A percentile compares a stretch with the other conserved stretches of the same genome.
phyloP scores from a whole-genome alignment of 2,113 vertebrate genomes.

The Gymnogyps californianus region DNA sequence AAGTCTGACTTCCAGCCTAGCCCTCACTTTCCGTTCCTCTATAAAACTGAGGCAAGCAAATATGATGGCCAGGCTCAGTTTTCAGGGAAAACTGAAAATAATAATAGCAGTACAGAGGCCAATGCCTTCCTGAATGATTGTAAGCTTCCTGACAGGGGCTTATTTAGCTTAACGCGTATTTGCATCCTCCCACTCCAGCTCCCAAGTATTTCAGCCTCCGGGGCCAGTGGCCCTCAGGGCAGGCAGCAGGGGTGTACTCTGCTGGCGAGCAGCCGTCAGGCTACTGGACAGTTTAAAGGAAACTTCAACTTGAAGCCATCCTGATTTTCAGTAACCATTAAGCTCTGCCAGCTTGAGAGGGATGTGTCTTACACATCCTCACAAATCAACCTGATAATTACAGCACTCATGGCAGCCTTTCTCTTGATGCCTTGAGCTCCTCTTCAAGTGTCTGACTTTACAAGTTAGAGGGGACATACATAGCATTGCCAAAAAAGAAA shows the following conservation, averaged over 20 bases:
- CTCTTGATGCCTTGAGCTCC: background rate
- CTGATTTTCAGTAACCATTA: background rate
- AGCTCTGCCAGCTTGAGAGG: background rate
- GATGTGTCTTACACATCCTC: background rate
- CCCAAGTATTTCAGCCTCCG: background rate
- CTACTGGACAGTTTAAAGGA: background rate
- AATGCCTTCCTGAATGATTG: background rate
- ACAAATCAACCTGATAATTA: background rate
- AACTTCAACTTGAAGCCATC: background rate
- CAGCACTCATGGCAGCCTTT: background rate
- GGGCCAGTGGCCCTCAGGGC: background rate
- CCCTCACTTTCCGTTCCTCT: background rate
- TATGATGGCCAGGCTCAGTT: background rate
- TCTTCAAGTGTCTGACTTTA: background rate
- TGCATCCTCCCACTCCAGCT: background rate
- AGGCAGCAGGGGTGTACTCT: background rate
- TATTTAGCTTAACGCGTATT: background rate
- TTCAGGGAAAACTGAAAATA: background rate
- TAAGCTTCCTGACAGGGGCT: background rate
- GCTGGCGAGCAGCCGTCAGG: accelerated
- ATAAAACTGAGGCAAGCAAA: background rate
- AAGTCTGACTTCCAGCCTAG: background rate
- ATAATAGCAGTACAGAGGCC: background rate
- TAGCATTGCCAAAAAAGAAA: background rate
- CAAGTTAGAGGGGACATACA: background rate